These are phyloP conservation scores for Fragum sueziense DNA, from an alignment of 2,888 invertebrate species.

Conservation along the genomic window DNA sequence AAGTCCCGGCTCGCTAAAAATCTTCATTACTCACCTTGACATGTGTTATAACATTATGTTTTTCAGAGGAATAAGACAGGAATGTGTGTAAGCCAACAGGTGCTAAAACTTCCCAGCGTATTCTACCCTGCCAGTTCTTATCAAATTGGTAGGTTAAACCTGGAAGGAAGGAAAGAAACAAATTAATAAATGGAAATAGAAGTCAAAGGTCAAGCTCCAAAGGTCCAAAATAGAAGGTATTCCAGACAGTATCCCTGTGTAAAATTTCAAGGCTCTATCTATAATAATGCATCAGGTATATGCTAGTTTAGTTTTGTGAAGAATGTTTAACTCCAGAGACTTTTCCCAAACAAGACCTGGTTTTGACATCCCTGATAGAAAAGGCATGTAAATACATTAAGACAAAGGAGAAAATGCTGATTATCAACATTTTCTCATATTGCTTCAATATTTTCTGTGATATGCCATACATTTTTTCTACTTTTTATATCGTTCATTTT, in stretches of 20 bases:
- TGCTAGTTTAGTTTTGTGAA: too few species aligned
- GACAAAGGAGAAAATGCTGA: neutral
- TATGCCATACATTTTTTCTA: too few species aligned
- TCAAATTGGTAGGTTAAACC: conserved; percentile 91
- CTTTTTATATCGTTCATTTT: too few species aligned
- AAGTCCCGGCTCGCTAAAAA: too few species aligned
- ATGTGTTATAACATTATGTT: conserved; percentile 87
- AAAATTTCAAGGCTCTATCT: too few species aligned
- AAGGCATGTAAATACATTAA: too few species aligned
- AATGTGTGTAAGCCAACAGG: conserved; percentile 91
- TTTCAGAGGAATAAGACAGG: conserved; percentile 90
- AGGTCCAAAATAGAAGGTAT: too few species aligned
- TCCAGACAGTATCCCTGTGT: too few species aligned
- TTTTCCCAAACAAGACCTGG: too few species aligned
- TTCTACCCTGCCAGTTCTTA: conserved; percentile 92
- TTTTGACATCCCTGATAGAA: too few species aligned
- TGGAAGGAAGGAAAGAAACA: conserved; percentile 54
- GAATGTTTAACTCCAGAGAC: too few species aligned
- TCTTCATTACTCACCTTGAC: conserved; percentile 87
- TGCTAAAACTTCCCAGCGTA: conserved; percentile 89
- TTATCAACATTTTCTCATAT: neutral
- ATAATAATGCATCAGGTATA: too few species aligned
- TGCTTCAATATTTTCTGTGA: neutral
- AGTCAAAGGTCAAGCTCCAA: neutral
- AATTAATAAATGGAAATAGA: neutral